Conservation (phyloP, 1,140 invertebrate species). For the Heliconius himera region DNA sequence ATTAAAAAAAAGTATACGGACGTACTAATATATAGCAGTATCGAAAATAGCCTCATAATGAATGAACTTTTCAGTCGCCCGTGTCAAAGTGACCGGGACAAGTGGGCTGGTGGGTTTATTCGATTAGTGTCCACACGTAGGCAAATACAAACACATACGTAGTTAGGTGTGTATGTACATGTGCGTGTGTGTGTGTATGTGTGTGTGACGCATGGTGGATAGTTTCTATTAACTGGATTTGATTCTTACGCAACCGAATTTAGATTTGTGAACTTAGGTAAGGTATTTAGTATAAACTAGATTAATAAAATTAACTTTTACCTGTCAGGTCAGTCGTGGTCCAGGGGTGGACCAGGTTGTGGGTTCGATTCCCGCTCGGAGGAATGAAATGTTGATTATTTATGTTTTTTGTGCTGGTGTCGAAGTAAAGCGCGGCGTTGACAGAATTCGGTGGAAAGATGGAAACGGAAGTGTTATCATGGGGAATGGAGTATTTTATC, state of each 20-base stretch:
- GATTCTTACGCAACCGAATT: not conserved
- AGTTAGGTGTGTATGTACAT: slow-evolving; percentile 4
- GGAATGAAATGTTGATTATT: too few species aligned
- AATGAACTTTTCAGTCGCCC: slow-evolving; percentile 4
- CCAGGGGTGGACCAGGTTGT: too few species aligned
- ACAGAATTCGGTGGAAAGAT: too few species aligned
- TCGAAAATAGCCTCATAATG: not conserved
- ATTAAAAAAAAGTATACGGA: not conserved
- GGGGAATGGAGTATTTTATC: too few species aligned
- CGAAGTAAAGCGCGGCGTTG: too few species aligned
- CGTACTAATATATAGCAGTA: not conserved
- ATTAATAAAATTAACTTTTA: not conserved
- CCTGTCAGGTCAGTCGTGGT: too few species aligned
- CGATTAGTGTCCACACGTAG: slow-evolving; percentile 28
- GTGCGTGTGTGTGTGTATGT: too few species aligned
- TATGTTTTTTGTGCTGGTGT: too few species aligned
- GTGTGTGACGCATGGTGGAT: slow-evolving; percentile 13
- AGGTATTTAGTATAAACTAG: not conserved
- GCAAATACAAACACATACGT: slow-evolving; percentile 12
- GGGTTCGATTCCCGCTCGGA: too few species aligned
- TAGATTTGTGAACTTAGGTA: not conserved
- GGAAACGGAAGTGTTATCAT: too few species aligned
- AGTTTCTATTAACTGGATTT: slow-evolving; percentile 16
- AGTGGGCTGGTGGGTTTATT: slow-evolving; percentile 23
- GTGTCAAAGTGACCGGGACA: slow-evolving; percentile 13